These are phyloP conservation scores for Pediacus dermestoides DNA, from an alignment of 2,888 invertebrate genomes.

Conservation along the genomic window DNA sequence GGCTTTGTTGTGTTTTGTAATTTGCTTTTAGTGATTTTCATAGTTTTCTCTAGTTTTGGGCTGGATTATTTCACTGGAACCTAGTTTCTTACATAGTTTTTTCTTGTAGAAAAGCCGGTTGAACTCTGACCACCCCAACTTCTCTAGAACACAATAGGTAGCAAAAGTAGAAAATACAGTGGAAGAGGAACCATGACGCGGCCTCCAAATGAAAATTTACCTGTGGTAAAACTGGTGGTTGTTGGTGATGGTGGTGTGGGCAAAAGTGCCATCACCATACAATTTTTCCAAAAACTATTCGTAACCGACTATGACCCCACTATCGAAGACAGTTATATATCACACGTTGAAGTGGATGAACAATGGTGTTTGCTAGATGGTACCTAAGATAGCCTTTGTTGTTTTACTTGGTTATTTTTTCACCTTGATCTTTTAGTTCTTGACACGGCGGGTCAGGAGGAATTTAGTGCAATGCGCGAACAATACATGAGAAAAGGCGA, in stretches of 20 bases:
- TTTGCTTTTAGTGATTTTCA: too few species aligned
- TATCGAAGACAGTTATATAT: constrained; percentile 92
- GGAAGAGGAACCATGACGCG: constrained; percentile 56
- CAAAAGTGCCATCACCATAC: constrained; percentile 94
- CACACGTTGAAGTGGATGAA: constrained; percentile 90
- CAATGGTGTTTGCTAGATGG: constrained; percentile 89
- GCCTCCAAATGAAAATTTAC: constrained; percentile 69
- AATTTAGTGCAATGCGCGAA: constrained; percentile 93
- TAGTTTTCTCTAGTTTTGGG: too few species aligned
- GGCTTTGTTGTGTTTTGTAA: too few species aligned
- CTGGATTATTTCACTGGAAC: too few species aligned
- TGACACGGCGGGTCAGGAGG: constrained; percentile 94
- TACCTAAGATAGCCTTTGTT: constrained; percentile 43
- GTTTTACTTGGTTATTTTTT: not conserved
- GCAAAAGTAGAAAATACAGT: constrained; percentile 37
- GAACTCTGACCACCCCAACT: constrained; percentile 24
- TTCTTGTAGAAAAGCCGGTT: constrained; percentile 29
- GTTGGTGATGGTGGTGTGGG: constrained; percentile 95
- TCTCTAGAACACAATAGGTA: constrained; percentile 37
- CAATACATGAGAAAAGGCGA: constrained; percentile 93
- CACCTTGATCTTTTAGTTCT: constrained; percentile 61
- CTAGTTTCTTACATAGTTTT: not conserved
- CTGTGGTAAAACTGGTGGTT: constrained; percentile 84
- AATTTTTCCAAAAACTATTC: constrained; percentile 92
- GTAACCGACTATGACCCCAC: constrained; percentile 95